Percentiles rank a stretch among this genome's conserved stretches.
Evolutionary conservation across 1,140 invertebrate genomes (phyloP).

Genomic region (Medauroidea extradentata): DNA sequence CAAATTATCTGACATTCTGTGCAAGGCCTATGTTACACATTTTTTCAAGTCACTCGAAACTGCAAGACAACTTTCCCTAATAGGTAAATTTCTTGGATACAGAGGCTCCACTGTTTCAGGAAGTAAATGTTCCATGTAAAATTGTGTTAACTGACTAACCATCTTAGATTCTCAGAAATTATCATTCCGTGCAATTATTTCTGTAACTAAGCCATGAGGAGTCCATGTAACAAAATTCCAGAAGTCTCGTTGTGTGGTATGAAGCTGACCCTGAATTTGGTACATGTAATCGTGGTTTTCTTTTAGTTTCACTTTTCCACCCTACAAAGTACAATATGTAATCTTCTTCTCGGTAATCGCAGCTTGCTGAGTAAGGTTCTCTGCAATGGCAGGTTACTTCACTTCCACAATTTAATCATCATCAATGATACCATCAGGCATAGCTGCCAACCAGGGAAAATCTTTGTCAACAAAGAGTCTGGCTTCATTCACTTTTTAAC

Average conservation of each 20-base stretch:
- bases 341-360: not conserved
- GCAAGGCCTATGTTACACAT: no score
- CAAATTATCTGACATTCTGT: no score
- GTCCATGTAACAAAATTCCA: not conserved
- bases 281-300: not conserved
- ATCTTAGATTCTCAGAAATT: not conserved
- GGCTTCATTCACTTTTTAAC: not conserved
- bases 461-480: conserved; percentile 1
- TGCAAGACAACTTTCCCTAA: no score
- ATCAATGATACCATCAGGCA: no score
- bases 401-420: no score
- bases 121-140: not conserved
- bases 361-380: no score
- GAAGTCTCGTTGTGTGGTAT: not conserved
- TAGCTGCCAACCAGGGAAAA: not conserved
- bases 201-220: not conserved
- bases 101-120: not conserved
- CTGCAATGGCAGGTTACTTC: no score
- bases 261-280: conserved; percentile 6
- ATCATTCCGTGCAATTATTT: conserved; percentile 4
- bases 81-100: not conserved
- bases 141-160: not conserved
- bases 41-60: no score
- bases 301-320: not conserved
- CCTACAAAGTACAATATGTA: not conserved